Evolutionary conservation across 2,797 vertebrate species (phyloP).

Genomic region (Pseudocheirus occidentalis): DNA sequence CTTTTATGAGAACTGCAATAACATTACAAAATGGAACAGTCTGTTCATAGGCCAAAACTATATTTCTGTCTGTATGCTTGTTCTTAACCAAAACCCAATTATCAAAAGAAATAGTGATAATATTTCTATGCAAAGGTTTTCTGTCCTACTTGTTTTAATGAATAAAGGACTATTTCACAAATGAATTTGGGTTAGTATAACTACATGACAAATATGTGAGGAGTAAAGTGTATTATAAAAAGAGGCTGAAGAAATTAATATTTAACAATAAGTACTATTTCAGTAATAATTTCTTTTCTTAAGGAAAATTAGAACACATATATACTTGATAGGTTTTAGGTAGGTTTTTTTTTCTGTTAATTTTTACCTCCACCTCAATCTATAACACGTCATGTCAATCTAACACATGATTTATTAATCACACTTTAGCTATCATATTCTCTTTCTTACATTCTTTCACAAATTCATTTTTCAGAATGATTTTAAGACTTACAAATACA

Average conservation of each 20-base stretch:
- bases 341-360: neutral
- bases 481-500: slow-evolving; percentile 31
- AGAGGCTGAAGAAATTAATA: neutral
- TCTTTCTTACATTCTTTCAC: slow-evolving; percentile 8
- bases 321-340: neutral
- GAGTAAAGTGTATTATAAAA: neutral
- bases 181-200: neutral
- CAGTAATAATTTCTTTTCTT: neutral
- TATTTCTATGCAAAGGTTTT: neutral
- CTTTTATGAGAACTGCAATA: neutral
- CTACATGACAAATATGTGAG: neutral
- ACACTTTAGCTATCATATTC: neutral
- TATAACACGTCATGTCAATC: neutral
- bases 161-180: neutral
- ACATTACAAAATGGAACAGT: neutral
- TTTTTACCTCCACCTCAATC: neutral
- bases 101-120: neutral
- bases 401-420: neutral
- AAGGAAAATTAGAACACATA: neutral
- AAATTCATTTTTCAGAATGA: slow-evolving; percentile 28
- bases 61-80: neutral
- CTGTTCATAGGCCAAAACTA: neutral
- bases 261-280: neutral
- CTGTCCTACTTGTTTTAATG: neutral
- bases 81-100: neutral